Base-by-base conservation (phyloP, 2,113 vertebrate genomes). In the Saimiri boliviensis region DNA sequence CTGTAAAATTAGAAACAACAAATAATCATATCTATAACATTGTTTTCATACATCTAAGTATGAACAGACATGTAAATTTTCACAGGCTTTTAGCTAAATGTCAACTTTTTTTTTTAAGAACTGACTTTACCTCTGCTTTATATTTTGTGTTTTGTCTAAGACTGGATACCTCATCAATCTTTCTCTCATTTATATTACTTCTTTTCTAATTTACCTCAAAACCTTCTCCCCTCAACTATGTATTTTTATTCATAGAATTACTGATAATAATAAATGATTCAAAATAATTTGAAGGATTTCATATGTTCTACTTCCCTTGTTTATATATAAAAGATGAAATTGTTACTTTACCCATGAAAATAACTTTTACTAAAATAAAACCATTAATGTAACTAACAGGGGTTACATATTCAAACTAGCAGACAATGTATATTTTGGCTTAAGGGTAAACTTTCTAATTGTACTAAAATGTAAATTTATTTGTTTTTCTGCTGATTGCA, bases 241-340 rank as follows among this genome's bases (percentile, higher is more conserved):
- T 45, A 66, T 32, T 7, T 89, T 82, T 79, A 35, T 49, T 92
- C 37, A 49, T 84, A 4, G 30, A 77, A 80, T 95, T 82, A 83
- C 35, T 66, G 11, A 79, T 84, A 63, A 90, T 81, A 1, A 91
- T 86, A 91, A 54, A 89, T 79, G 7, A 89, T 40, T 92, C n/a
- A 95, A 73, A 89, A 17, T 86, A 91, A 82, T 23, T 91, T 70
- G 35, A 93, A 68, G 14, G 25, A 70, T 49, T 95, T 81, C 81
- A 17, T 49, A 70, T 58, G 0, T 37, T 71, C 11, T 74, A 23
- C 35, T 14, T 32, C 20, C 3, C 27, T 66, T 66, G 16, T 27
- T 86, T 92, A 79, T 52, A 52, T 63, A 30, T 16, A 90, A 93
- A 76, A 66, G 14, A 58, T 35, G 1, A 14, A 91, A 90, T 42